Conservation (phyloP, 2,888 invertebrate genomes). For the Ceraclea dissimilis region DNA sequence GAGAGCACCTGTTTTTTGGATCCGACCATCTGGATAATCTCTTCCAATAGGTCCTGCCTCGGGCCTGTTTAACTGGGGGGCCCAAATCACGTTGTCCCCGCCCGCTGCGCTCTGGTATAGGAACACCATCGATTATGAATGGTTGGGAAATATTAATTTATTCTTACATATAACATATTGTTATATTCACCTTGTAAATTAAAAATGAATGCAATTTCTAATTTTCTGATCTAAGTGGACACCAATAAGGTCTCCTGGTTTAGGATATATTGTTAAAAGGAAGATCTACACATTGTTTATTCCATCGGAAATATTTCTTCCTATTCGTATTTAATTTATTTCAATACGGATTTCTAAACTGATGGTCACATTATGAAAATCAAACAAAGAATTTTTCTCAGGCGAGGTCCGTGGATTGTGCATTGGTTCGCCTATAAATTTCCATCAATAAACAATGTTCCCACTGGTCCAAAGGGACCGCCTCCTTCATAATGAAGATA, state of each 20-base stretch:
- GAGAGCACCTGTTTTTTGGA: background rate
- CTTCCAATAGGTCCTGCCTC: background rate
- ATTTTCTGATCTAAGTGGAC: too few relatives aligned
- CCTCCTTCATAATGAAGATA: constrained; percentile 23
- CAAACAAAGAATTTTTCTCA: constrained; percentile 17
- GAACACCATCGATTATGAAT: background rate
- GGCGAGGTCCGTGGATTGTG: background rate
- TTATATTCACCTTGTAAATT: too few relatives aligned
- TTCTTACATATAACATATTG: too few relatives aligned
- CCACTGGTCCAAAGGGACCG: constrained; percentile 17
- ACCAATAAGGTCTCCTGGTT: too few relatives aligned
- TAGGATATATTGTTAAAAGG: too few relatives aligned
- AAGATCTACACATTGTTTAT: too few relatives aligned
- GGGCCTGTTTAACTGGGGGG: constrained; percentile 6
- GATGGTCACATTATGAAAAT: constrained; percentile 8
- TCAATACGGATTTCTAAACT: too few relatives aligned
- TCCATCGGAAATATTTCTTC: too few relatives aligned
- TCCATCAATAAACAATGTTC: constrained; percentile 20
- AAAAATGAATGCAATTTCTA: too few relatives aligned
- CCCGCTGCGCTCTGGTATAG: background rate
- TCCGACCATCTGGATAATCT: background rate
- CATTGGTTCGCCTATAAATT: constrained; percentile 16
- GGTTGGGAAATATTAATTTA: too few relatives aligned
- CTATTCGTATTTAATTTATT: too few relatives aligned
- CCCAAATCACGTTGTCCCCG: background rate